Conservation (phyloP, 2,113 vertebrate species). For the Terrapene triunguis region DNA sequence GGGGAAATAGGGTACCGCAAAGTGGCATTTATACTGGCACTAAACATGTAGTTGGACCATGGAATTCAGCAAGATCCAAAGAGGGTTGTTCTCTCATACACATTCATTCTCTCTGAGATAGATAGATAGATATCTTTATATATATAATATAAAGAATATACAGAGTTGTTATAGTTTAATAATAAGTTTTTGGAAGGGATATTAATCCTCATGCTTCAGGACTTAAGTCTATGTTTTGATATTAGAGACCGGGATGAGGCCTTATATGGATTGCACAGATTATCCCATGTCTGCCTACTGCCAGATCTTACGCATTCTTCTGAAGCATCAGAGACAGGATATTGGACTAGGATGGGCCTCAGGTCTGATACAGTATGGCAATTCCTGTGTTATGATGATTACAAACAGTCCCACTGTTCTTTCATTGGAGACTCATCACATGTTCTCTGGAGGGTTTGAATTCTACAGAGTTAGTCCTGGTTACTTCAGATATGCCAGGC, state of each 20-base stretch:
- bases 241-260: not conserved
- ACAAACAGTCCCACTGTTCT: not conserved
- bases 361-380: not conserved
- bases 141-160: not conserved
- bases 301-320: not conserved
- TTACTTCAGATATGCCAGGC: constrained; percentile 4
- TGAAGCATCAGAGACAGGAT: not conserved
- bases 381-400: not conserved
- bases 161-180: not conserved
- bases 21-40: fast-evolving
- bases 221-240: not conserved
- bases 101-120: not conserved
- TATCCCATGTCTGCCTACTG: not conserved
- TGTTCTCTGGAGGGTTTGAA: constrained; percentile 12
- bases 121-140: no score
- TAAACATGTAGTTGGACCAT: not conserved
- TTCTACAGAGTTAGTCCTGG: constrained; percentile 34
- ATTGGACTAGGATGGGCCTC: not conserved
- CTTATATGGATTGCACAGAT: not conserved
- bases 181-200: not conserved
- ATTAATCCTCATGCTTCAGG: not conserved
- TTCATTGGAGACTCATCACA: constrained; percentile 26
- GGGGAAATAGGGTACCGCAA: not conserved
- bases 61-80: not conserved
- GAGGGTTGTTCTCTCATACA: not conserved